phyloP scores from a whole-genome alignment of 2,888 invertebrate species.

The Callosobruchus maculatus region DNA sequence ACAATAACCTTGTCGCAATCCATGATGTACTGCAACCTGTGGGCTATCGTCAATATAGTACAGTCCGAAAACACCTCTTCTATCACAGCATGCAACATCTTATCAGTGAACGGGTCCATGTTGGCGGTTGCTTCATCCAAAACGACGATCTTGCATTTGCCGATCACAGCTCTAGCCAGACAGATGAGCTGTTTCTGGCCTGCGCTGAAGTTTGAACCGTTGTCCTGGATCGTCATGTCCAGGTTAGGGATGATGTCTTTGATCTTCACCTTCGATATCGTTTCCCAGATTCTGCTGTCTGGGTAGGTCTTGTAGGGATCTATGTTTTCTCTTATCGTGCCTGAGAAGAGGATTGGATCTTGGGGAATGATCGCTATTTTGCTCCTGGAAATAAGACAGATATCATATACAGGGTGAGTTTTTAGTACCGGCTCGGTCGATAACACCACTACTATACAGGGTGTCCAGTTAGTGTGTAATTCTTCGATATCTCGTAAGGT shows the following conservation, averaged over 20 bases:
- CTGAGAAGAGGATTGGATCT: conserved; percentile 52
- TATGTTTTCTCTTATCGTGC: conserved; percentile 50
- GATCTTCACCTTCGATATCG: conserved; percentile 39
- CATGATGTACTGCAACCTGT: conserved; percentile 79
- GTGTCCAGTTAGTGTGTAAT: too few species aligned
- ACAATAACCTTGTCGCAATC: conserved; percentile 69
- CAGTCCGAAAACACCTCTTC: conserved; percentile 69
- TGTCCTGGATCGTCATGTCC: conserved; percentile 25
- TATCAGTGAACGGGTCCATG: conserved; percentile 74
- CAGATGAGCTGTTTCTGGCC: conserved; percentile 66
- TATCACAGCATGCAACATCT: conserved; percentile 71
- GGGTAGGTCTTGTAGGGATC: conserved; percentile 26
- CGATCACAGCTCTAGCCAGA: conserved; percentile 59
- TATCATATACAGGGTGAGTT: too few species aligned
- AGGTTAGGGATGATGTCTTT: conserved; percentile 37
- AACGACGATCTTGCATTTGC: conserved; percentile 46
- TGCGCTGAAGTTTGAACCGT: conserved; percentile 33
- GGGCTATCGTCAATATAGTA: conserved; percentile 80
- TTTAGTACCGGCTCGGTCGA: too few species aligned
- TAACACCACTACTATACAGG: too few species aligned
- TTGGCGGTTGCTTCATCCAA: conserved; percentile 76
- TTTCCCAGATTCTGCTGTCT: conserved; percentile 29
- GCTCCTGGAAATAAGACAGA: conserved; percentile 29
- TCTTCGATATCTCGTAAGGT: too few species aligned
- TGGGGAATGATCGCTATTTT: conserved; percentile 53